These are phyloP conservation scores for Acridotheres tristis DNA, from an alignment of 2,797 vertebrate species.

Conservation along the genomic window DNA sequence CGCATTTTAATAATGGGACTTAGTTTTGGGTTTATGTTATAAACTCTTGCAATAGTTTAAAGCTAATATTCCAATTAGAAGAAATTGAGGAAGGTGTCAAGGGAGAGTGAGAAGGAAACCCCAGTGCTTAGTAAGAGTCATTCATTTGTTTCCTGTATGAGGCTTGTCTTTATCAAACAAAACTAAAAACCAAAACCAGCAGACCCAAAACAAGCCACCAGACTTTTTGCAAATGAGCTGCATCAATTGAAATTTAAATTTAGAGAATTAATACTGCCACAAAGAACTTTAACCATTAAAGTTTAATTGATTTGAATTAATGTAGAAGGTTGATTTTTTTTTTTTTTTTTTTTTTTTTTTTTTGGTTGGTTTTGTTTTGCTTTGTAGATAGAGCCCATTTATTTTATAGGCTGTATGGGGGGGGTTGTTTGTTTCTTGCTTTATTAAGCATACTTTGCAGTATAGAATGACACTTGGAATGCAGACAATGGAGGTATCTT, in stretches of 20 bases:
- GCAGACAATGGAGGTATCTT: background rate
- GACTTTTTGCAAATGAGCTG: background rate
- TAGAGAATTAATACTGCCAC: background rate
- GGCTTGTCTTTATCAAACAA: background rate
- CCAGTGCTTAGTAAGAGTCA: background rate
- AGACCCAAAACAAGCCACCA: background rate
- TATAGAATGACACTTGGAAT: background rate
- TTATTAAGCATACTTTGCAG: background rate
- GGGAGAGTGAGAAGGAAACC: background rate
- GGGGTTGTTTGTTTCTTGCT: background rate
- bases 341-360: background rate
- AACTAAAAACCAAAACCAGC: background rate
- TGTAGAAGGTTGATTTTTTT: background rate
- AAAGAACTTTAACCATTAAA: background rate
- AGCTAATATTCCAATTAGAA: background rate
- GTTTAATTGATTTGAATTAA: background rate
- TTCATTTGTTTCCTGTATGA: background rate
- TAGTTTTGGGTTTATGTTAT: background rate
- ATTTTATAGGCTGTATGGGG: background rate
- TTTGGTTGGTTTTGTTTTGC: background rate
- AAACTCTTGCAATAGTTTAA: background rate
- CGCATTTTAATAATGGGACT: slow-evolving; percentile 76
- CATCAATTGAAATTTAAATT: background rate
- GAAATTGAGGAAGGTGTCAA: background rate
- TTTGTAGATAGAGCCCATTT: background rate